phyloP scores from a whole-genome alignment of 1,140 invertebrate species.

The Pristionchus pacificus region DNA sequence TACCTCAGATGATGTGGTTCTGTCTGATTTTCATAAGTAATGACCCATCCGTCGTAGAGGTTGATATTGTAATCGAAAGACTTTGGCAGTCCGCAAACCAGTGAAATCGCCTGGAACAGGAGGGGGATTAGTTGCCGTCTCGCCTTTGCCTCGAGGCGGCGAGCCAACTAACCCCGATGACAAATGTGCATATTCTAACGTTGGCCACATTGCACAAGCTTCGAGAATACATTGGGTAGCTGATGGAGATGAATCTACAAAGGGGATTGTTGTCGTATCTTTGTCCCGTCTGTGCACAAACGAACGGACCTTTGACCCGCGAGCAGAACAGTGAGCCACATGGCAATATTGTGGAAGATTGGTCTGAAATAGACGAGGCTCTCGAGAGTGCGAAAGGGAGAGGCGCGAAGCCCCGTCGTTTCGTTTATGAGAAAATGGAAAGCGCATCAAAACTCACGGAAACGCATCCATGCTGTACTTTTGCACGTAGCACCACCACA shows the following conservation, averaged over 20 bases:
- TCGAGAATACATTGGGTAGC: slow-evolving; percentile 49
- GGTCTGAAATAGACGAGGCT: slow-evolving; percentile 6
- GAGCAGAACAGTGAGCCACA: slow-evolving; percentile 56
- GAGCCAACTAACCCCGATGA: slow-evolving; percentile 37
- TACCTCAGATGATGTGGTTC: neutral
- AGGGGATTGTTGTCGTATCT: no score
- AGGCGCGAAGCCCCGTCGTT: neutral
- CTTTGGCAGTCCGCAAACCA: slow-evolving; percentile 54
- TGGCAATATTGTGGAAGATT: slow-evolving; percentile 44
- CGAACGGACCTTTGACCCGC: slow-evolving; percentile 47
- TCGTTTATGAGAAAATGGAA: slow-evolving; percentile 40
- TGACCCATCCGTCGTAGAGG: slow-evolving; percentile 51
- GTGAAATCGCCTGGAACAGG: slow-evolving; percentile 30
- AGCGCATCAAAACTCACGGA: slow-evolving; percentile 33
- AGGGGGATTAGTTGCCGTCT: neutral
- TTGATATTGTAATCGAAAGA: slow-evolving; percentile 49
- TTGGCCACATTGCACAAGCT: slow-evolving; percentile 48
- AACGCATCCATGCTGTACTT: slow-evolving; percentile 56
- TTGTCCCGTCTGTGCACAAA: slow-evolving; percentile 11
- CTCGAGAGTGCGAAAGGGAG: neutral
- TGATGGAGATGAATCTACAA: slow-evolving; percentile 55
- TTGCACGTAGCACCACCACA: slow-evolving; percentile 56
- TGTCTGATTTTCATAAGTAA: slow-evolving; percentile 1
- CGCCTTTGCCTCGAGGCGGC: neutral
- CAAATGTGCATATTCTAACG: slow-evolving; percentile 49